Percentiles rank a stretch among this genome's conserved stretches.
Evolutionary conservation across 2,113 vertebrate species (phyloP).

Genomic region (Anseranas semipalmata): DNA sequence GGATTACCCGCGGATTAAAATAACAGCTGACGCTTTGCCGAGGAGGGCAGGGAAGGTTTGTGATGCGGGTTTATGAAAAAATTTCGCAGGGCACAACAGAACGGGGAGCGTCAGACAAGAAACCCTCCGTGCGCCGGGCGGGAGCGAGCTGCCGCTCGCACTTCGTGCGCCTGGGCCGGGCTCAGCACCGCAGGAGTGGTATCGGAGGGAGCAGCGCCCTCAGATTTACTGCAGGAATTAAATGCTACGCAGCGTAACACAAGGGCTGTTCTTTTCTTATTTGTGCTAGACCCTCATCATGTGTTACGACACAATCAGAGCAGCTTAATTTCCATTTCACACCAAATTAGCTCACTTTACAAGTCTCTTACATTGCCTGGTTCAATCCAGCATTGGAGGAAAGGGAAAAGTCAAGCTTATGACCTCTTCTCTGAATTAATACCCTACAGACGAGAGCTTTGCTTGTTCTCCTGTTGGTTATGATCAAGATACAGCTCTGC

Average conservation of each 20-base stretch:
- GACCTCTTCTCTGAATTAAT: background rate
- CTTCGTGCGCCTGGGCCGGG: background rate
- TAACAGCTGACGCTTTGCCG: background rate
- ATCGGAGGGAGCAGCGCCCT: background rate
- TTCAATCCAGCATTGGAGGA: background rate
- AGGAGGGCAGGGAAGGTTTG: background rate
- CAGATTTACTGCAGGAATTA: background rate
- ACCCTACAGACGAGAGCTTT: background rate
- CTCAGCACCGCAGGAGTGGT: rapidly evolving
- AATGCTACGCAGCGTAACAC: rapidly evolving
- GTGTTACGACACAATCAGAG: rapidly evolving
- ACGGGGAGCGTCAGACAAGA: background rate
- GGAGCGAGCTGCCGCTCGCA: background rate
- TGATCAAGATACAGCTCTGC: background rate
- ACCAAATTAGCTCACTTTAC: background rate
- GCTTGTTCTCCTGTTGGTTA: background rate
- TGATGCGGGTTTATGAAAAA: background rate
- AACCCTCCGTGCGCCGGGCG: rapidly evolving
- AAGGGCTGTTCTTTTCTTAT: too few relatives aligned
- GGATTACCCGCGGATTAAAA: background rate
- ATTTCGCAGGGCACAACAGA: background rate
- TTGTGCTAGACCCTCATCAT: background rate
- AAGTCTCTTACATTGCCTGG: background rate
- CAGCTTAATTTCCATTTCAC: background rate
- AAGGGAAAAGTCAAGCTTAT: background rate